These are phyloP conservation scores for Liasis olivaceus DNA, from an alignment of 2,797 vertebrate species.

Conservation along the genomic window DNA sequence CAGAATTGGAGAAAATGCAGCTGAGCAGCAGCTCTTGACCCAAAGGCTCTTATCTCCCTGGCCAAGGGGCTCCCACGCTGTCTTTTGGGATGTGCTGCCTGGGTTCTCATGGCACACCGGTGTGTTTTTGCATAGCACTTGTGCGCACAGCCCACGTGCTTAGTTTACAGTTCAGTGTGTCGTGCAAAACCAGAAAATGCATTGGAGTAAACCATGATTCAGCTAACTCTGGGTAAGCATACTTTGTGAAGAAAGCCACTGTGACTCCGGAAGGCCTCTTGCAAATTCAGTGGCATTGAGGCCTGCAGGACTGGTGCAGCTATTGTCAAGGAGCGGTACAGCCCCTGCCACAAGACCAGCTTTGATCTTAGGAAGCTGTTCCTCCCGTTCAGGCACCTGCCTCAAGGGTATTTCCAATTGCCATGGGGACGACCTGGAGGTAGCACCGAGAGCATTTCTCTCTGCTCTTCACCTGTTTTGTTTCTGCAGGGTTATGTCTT, in stretches of 20 bases:
- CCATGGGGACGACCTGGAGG: neutral
- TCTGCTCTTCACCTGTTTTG: neutral
- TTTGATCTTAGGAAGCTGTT: neutral
- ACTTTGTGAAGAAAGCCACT: neutral
- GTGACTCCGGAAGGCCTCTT: neutral
- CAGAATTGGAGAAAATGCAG: neutral
- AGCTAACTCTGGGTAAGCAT: neutral
- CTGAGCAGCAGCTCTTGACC: neutral
- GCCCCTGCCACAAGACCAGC: neutral
- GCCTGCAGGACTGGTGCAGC: neutral
- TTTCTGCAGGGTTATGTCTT: neutral
- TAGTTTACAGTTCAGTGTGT: neutral
- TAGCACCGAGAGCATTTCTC: neutral
- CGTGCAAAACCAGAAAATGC: neutral
- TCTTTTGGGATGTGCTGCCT: neutral
- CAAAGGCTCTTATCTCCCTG: no score
- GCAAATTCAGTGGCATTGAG: neutral
- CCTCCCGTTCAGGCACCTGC: neutral
- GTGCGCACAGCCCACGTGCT: neutral
- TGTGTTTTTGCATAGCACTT: neutral
- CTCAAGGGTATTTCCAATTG: neutral
- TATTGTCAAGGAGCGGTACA: neutral
- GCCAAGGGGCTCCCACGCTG: no score
- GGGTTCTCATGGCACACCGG: neutral
- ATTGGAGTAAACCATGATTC: neutral